Base-by-base conservation (phyloP, 2,113 vertebrate species). In the Lathamus discolor region DNA sequence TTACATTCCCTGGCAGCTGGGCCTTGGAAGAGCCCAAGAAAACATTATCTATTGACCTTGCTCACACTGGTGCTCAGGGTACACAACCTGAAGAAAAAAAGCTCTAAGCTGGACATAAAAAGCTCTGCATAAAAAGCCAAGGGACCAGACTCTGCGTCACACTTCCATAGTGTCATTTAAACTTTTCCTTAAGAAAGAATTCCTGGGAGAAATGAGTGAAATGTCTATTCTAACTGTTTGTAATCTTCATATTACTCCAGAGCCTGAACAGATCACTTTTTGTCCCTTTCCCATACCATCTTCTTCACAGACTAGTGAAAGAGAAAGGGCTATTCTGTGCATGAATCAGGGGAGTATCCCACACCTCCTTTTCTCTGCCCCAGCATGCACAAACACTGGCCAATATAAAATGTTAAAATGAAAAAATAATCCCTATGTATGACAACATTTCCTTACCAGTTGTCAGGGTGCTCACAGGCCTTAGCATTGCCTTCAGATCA, bases 391-490 rank as follows among this genome's bases (percentile, higher is more conserved):
- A 61, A 67, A 59, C 6, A 44, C 3, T n/a, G 27, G 10, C 22
- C 9, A 48, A 37, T 4, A 49, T 3, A 68, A 70, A 86, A 75
- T 19, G 8, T 19, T 63, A 23, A 66, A 64, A 74, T n/a, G 7
- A 46, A n/a, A 46, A 68, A 68, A 7, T 23, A 27, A 23, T 3
- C 22, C 33, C 20, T 57, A 31, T 69, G 6, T 31, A 46, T 4
- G 6, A 54, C 29, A 25, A 43, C 12, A n/a, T 83, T 86, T 69
- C 29, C 29, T 33, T 81, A 44, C 20, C 20, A 44, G 11, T 67
- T 68, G 3, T 51, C 35, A 62, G 16, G 9, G 16, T 46, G 11
- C 16, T 66, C 27, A 51, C 3, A 18, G 0, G 0, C 14, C 17
- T 44, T 62, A 55, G 11, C 8, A 10, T 2, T 73, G 25, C 2